Percentiles rank a stretch among this genome's conserved stretches.
These are phyloP conservation scores for Potorous gilbertii DNA, from an alignment of 2,797 vertebrate genomes.

Conservation along the genomic window DNA sequence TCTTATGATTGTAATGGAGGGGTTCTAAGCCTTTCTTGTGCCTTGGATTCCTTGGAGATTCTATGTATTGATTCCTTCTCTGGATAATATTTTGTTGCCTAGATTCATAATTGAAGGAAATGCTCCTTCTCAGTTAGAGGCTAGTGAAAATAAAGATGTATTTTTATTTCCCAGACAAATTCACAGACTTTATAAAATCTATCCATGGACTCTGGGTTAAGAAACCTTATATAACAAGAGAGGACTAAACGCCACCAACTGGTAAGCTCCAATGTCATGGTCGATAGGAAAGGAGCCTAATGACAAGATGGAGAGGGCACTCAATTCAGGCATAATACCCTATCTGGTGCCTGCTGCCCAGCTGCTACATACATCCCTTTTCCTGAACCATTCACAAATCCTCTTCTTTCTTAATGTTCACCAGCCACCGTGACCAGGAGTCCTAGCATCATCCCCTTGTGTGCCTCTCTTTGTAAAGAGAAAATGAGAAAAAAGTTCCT, in stretches of 20 bases:
- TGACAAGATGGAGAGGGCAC: fast-evolving
- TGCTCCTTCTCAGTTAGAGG: background rate
- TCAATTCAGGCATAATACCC: background rate
- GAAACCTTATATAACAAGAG: background rate
- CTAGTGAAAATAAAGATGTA: background rate
- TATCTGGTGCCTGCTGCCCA: background rate
- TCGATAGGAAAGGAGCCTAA: background rate
- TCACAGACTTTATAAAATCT: background rate
- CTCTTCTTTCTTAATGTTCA: background rate
- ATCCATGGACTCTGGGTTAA: background rate
- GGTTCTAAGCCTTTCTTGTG: background rate
- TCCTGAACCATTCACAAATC: fast-evolving
- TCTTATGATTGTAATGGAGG: background rate
- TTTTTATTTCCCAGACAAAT: background rate
- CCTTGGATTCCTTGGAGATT: background rate
- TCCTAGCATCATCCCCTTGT: too few species aligned
- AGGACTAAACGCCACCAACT: background rate
- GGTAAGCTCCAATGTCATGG: fast-evolving
- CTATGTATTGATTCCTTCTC: background rate
- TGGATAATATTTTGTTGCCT: background rate
- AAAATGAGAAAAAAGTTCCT: background rate
- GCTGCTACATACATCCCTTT: background rate
- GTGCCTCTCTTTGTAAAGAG: background rate
- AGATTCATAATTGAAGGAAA: background rate
- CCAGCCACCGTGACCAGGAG: background rate